Conservation (phyloP, 1,140 invertebrate species). For the Macrobrachium rosenbergii region DNA sequence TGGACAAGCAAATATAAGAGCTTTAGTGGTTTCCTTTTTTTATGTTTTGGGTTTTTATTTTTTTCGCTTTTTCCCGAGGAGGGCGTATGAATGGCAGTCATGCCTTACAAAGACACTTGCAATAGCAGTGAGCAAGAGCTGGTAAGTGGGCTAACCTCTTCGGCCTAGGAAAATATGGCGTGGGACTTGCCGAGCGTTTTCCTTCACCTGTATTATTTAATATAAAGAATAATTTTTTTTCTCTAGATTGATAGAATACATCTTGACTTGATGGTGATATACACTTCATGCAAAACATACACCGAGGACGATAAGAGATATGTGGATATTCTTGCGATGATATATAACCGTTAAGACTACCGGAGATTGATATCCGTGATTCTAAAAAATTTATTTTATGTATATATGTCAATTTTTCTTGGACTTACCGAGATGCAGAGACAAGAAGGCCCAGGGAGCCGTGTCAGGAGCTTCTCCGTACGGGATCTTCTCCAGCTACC, state of each 20-base stretch:
- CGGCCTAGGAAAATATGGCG: not conserved
- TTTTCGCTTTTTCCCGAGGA: not conserved
- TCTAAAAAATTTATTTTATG: too few species aligned
- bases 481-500: slow-evolving; percentile 51
- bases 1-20: slow-evolving; percentile 57
- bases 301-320: too few species aligned
- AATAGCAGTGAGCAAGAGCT: slow-evolving; percentile 33
- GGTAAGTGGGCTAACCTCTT: slow-evolving; percentile 22
- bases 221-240: too few species aligned
- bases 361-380: too few species aligned
- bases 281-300: too few species aligned
- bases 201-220: too few species aligned
- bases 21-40: slow-evolving; percentile 30
- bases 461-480: slow-evolving; percentile 54
- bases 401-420: not conserved
- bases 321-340: too few species aligned
- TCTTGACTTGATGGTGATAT: too few species aligned
- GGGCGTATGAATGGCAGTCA: slow-evolving; percentile 37
- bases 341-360: too few species aligned
- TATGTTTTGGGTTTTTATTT: slow-evolving; percentile 25
- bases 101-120: slow-evolving; percentile 38
- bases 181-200: too few species aligned
- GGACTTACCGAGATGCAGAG: slow-evolving; percentile 6
- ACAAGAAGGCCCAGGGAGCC: slow-evolving; percentile 4
- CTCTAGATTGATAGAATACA: too few species aligned